Evolutionary conservation across 92 coral and sea anemone genomes (phyloP).

Genomic region (Parazoanthus darwini): DNA sequence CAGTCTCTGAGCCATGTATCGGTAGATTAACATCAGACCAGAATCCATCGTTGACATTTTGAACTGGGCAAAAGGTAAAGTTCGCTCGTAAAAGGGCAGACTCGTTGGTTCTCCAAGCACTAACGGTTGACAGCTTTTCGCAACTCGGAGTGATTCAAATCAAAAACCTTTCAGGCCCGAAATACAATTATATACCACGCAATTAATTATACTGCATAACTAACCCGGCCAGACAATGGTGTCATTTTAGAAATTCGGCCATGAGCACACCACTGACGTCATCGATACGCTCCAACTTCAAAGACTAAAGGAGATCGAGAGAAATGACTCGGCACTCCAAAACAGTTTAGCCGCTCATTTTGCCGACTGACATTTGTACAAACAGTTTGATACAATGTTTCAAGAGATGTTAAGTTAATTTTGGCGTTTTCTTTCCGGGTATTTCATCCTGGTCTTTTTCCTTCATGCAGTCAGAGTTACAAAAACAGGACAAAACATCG

Average conservation of each 20-base stretch:
- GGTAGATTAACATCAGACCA: neutral
- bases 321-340: neutral
- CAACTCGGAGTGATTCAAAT: neutral
- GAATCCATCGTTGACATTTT: slow-evolving; percentile 16
- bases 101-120: neutral
- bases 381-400: no score
- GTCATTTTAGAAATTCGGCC: neutral
- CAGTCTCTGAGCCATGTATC: slow-evolving; percentile 15
- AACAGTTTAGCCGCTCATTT: neutral
- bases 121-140: neutral
- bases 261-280: neutral
- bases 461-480: neutral
- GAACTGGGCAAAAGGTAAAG: neutral
- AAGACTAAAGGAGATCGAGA: neutral
- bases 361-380: no score
- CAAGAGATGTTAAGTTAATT: neutral
- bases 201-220: neutral
- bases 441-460: neutral
- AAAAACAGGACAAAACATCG: neutral
- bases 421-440: no score
- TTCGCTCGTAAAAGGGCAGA: neutral
- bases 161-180: neutral
- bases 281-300: neutral
- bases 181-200: neutral
- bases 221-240: slow-evolving; percentile 14